Base-by-base conservation (phyloP, 2,113 vertebrate genomes). In the Chascanopsetta lugubris region DNA sequence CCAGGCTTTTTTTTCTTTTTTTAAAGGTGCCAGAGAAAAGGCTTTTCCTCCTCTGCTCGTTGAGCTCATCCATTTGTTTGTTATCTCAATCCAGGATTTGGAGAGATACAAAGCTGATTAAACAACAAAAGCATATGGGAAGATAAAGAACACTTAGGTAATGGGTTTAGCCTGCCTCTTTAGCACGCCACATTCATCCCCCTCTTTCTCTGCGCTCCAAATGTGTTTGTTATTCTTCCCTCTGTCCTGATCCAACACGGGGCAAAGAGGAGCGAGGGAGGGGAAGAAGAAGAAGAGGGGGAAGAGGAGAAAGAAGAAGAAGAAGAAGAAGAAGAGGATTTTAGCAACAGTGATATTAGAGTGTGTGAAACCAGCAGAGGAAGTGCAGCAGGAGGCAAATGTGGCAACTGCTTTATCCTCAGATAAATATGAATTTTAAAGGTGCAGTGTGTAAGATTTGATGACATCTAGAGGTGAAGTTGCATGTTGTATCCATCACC, bases 81-180 rank as follows among this genome's bases (percentile, higher is more conserved):
- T 93, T 94, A 93, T 94, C 92, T 94, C 91, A 91, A 82, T 91
- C 91, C 92, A 85, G 90, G 92, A 93, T 94, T 94, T 94, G 87
- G 87, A 77, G 87, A 92, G 92, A 94, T 94, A 93, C 92, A 94
- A 94, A 95, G 92, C 93, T 94, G 94, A 95, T 95, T 93, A 95
- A 72, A 83, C 85, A 80, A 91, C 92, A 92, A 93, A 92, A 94
- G 92, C 92, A 93, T 92, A 92, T 91, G 91, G 90, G 66, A 27
- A 69, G 92, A 90, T 92, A 93, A 93, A 92, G 86, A 87, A 92
- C 88, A 92, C 93, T 94, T 93, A 91, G 91, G 85, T 95, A 95
- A 94, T 94, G 90, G 92, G 91, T 91, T 94, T 94, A 92, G 78
- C 78, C 4, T 0, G 90, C 73, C 87, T 87, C 80, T 92, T 93